Base-by-base conservation (phyloP, 1,140 invertebrate genomes). In the Drosophila pseudoobscura region DNA sequence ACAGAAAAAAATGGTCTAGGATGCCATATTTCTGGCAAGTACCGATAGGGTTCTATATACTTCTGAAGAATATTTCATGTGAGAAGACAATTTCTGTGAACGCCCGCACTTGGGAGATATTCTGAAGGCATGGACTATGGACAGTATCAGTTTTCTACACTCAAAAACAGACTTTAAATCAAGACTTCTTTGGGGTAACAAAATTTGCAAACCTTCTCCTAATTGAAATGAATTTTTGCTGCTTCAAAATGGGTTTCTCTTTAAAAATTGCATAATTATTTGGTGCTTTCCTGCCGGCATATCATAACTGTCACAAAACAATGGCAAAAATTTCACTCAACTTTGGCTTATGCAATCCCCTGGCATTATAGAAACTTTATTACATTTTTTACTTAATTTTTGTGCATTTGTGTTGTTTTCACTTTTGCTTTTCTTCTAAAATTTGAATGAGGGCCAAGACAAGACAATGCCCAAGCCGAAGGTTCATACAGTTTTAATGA, bases 351-450 rank as follows among this genome's bases (percentile, higher is more conserved):
- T 24, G 64, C 64, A 78, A 82, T 49, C 9, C 20, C 41, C 51
- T 24, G 8, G 39, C 51, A 50, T 69, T 69, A 69, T 47, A 78
- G 59, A 69, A 80, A 72, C 51, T 54, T 69, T 51, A 69, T 69
- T 69, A 69, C 64, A 69, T 69, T 69, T 69, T 69, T 50, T 69
- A 47, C 45, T 52, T 45, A 41, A 64, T 69, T 69, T 69, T 39
- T 35, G 17, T 17, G 17, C 11, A 11, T 51, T 49, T 58, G 20
- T 20, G 53, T 64, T 63, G 65, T 51, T 75, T 83, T 76, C 80
- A 85, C 66, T 85, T 85, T 76, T 75, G 70, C 76, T 63, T 63
- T 83, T 54, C 71, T 75, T 75, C 61, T 59, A 45, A 66, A 59
- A 66, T 75, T 71, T 70, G 13, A 39, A 69, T 64, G 44, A 11